These are phyloP conservation scores for Meloidogyne exigua DNA, from an alignment of 1,140 invertebrate species.

Conservation along the genomic window DNA sequence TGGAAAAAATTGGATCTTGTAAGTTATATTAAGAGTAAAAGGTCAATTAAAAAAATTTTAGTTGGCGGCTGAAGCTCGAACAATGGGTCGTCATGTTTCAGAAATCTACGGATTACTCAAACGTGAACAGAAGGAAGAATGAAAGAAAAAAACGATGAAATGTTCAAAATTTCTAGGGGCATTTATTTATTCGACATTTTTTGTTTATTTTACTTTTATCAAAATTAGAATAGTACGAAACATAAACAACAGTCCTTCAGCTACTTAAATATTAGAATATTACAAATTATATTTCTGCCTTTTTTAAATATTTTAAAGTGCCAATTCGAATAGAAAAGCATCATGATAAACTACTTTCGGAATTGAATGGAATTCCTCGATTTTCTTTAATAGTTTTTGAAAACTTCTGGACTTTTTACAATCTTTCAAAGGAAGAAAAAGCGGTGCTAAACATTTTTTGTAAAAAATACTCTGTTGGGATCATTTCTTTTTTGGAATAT, in stretches of 20 bases:
- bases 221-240: not conserved
- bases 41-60: too few relatives aligned
- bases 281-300: conserved; percentile 14
- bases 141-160: too few relatives aligned
- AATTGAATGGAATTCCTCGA: conserved; percentile 31
- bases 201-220: not conserved
- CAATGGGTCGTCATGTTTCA: too few relatives aligned
- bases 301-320: conserved; percentile 37
- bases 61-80: too few relatives aligned
- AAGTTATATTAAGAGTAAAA: too few relatives aligned
- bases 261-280: conserved; percentile 10
- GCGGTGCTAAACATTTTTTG: conserved; percentile 95
- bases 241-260: not conserved
- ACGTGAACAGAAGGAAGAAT: too few relatives aligned
- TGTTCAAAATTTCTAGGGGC: too few relatives aligned
- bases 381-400: conserved; percentile 86
- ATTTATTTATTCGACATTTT: not conserved
- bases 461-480: conserved; percentile 86
- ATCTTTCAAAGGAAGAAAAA: conserved; percentile 95
- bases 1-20: too few relatives aligned
- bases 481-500: conserved; percentile 82
- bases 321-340: conserved; percentile 37
- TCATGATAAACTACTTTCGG: conserved; percentile 30
- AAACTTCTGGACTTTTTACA: conserved; percentile 88
- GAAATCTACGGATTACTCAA: too few relatives aligned